Base-by-base conservation (phyloP, 1,140 invertebrate genomes). In the Diploscapter pachys region DNA sequence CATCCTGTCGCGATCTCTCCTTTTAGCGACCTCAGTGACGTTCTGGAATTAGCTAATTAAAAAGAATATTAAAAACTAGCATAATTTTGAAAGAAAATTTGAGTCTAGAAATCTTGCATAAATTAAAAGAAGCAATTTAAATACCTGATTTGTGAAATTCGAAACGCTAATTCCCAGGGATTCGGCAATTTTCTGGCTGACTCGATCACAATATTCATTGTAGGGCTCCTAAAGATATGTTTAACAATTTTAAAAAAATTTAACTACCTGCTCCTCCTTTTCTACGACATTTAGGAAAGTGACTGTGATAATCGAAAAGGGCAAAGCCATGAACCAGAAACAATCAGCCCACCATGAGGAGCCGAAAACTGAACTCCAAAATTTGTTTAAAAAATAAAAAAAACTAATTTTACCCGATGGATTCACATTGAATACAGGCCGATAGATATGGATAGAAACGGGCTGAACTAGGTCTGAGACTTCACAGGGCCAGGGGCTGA, bases 241-340 rank as follows among this genome's bases (percentile, higher is more conserved):
- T 13, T 49, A 31, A 54, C 31, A 31, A 31, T 49, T 70, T 70
- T 48, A 53, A 5, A 9, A 50, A 48, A 5, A 9, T 13, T 53
- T 49, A 57, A 53, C 2, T 4, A 68, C 73, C 51, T 64, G 50
- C n/a, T 75, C 63, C n/a, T 11, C 57, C 52, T 53, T 64, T 11
- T 59, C 53, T n/a, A 79, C 56, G 51, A 63, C 52, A 62, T 69
- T 65, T 31, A 87, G 86, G 81, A 88, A 90, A 86, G 86, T 89
- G 49, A 91, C 80, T 55, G 86, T 88, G 86, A 89, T 91, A 66
- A 89, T 85, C 0, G 91, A 91, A 72, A 88, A 87, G 11, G 91
- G 91, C n/a, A 89, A 86, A 85, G 90, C 90, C 72, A 92, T 87
- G 81, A 89, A 90, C 87, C 89, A 91, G 73, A 91, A 87, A 3